Base-by-base conservation (phyloP, 2,888 invertebrate genomes). In the Ctena decussata region DNA sequence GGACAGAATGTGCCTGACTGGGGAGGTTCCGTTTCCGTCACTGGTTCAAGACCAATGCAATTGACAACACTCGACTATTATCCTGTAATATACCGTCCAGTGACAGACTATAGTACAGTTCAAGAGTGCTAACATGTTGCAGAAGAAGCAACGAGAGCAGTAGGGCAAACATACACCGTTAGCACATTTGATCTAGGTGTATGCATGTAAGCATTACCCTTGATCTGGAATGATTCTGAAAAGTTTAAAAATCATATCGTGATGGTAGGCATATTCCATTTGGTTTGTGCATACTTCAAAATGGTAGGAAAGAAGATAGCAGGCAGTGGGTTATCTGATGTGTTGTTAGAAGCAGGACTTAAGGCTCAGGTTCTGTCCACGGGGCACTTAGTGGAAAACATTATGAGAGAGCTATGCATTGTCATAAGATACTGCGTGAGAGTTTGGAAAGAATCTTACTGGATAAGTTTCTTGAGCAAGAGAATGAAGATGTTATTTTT, bases 131-230 rank as follows among this genome's bases (percentile, higher is more conserved):
- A 86, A 21, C 39, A 81, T 24, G 72, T 75, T 46, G 77, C 89
- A 15, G 86, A 85, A 72, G 70, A 84, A 37, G 87, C 71, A 30
- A 72, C 83, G 21, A 70, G 39, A 35, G 88, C 86, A 81, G 87
- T 87, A 69, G 84, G 86, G 0, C 91, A 91, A 53, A 5, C 69
- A 37, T 90, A 86, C 53, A 77, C 79, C n/a, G 73, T 90, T 21
- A 90, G 86, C 39, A 90, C 89, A 30, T 91, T 89, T 82, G 90
- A 91, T 57, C 65, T 90, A 18, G 87, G 89, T 2, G 87, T 91
- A 35, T 87, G 90, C 69, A 90, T 91, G 85, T 86, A 88, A 65
- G 89, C 90, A 24, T 82, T 79, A 44, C 90, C 90, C 15, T 30
- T 91, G 27, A 76, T 86, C 8, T 90, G 70, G 70, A 70, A 78